Conservation (phyloP, 2,888 invertebrate species). For the Stramonita haemastoma region DNA sequence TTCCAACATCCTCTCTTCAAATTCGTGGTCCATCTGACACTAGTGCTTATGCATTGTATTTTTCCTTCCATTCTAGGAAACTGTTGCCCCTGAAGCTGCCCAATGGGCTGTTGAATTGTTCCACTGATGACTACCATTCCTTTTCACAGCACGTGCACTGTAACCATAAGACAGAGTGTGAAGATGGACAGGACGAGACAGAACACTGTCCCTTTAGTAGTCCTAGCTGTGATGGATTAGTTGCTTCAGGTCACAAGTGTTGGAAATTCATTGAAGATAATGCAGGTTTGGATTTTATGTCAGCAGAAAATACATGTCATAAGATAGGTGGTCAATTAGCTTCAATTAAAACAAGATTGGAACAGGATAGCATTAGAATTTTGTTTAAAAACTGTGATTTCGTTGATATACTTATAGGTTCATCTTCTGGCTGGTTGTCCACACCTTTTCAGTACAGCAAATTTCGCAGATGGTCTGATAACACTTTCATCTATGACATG, state of each 20-base stretch:
- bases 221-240: neutral
- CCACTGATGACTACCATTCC: neutral
- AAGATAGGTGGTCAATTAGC: neutral
- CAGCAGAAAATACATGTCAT: neutral
- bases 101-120: neutral
- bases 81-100: neutral
- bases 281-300: neutral
- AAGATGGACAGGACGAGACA: slow-evolving; percentile 6
- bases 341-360: neutral
- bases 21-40: neutral
- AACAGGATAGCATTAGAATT: neutral
- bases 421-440: neutral
- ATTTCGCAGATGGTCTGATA: neutral
- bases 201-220: slow-evolving; percentile 6
- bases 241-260: neutral
- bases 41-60: neutral
- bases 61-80: neutral
- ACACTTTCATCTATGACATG: neutral
- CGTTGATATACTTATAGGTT: neutral
- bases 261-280: neutral
- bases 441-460: neutral
- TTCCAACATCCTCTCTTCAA: neutral
- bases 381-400: neutral
- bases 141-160: neutral
- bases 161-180: slow-evolving; percentile 2